Percentiles rank a stretch among this genome's conserved stretches.
Conservation (phyloP, 2,797 vertebrate species). For the Lacerta bilineata region DNA sequence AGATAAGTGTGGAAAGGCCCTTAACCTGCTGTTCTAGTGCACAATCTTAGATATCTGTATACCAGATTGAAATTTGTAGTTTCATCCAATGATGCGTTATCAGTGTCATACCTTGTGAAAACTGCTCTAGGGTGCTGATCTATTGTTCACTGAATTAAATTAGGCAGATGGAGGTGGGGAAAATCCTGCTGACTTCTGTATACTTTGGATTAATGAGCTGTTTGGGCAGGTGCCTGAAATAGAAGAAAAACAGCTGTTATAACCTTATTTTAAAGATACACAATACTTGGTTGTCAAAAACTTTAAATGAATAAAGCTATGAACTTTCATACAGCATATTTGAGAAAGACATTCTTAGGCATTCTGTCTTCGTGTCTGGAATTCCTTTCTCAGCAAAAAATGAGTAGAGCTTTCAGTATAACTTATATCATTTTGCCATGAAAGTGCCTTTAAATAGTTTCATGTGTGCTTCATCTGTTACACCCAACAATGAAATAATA, state of each 20-base stretch:
- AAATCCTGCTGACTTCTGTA: background rate
- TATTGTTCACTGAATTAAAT: background rate
- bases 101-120: background rate
- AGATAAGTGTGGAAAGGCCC: no score
- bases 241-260: background rate
- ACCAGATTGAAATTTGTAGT: background rate
- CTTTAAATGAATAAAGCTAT: conserved; percentile 10
- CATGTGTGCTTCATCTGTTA: conserved; percentile 23
- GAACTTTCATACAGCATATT: conserved; percentile 10
- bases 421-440: background rate
- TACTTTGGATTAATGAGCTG: background rate
- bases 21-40: background rate
- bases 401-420: background rate
- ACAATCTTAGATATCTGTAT: background rate
- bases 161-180: no score
- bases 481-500: background rate
- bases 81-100: background rate
- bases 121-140: background rate
- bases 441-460: background rate
- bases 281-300: background rate
- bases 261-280: background rate
- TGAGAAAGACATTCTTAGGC: background rate
- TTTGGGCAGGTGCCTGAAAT: conserved; percentile 13
- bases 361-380: background rate
- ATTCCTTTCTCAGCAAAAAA: conserved; percentile 11